These are phyloP conservation scores for Brotula barbata DNA, from an alignment of 2,797 vertebrate species.

Conservation along the genomic window DNA sequence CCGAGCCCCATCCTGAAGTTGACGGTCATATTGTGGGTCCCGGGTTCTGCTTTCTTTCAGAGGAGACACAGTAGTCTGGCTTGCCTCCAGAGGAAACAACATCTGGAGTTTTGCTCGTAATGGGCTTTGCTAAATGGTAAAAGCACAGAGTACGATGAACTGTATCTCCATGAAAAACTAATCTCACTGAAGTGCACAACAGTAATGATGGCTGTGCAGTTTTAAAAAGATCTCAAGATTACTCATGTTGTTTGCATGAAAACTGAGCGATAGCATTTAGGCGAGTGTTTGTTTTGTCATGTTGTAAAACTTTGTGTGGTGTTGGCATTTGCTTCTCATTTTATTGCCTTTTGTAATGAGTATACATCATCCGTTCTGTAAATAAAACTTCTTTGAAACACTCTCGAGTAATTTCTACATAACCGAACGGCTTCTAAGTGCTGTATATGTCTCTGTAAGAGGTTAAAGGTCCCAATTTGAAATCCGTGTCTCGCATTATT, in stretches of 20 bases:
- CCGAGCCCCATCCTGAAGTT: conserved; percentile 25
- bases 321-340: conserved; percentile 4
- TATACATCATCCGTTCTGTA: conserved; percentile 2
- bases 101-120: conserved; percentile 60
- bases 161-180: conserved; percentile 22
- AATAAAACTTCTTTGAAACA: conserved; percentile 7
- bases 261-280: not conserved
- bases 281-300: not conserved
- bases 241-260: not conserved
- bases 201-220: not conserved
- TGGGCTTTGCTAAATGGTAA: conserved; percentile 33
- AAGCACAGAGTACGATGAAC: conserved; percentile 36
- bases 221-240: too few relatives aligned
- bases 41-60: conserved; percentile 48
- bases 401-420: not conserved
- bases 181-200: conserved; percentile 26
- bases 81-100: conserved; percentile 50
- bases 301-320: conserved; percentile 3
- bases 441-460: conserved; percentile 11
- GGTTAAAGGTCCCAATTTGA: conserved; percentile 21
- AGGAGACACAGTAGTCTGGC: conserved; percentile 50
- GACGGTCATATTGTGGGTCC: conserved; percentile 38
- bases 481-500: conserved; percentile 33
- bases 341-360: not conserved
- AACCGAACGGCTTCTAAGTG: conserved; percentile 11